Evolutionary conservation across 2,113 vertebrate genomes (phyloP).

Genomic region (Oriolus oriolus): DNA sequence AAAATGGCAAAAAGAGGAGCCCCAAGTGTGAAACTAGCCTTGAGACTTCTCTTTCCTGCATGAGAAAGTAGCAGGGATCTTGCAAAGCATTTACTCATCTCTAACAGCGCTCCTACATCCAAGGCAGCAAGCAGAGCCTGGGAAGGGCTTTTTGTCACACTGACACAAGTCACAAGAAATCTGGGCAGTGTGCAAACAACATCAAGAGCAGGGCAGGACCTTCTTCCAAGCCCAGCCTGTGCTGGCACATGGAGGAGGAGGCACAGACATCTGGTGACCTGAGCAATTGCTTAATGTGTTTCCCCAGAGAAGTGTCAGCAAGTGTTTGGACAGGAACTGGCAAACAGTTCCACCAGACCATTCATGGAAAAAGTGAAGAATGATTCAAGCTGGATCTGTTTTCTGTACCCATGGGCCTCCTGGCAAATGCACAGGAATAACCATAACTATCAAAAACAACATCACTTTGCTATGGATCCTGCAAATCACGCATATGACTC

Average conservation of each 20-base stretch:
- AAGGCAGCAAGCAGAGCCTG: not conserved
- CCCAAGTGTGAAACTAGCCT: not conserved
- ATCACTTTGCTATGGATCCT: not conserved
- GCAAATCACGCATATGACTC: not conserved
- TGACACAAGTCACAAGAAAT: not conserved
- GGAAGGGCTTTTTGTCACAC: not conserved
- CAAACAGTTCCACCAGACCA: not conserved
- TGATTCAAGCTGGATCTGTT: not conserved
- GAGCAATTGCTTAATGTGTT: not conserved
- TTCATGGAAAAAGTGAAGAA: not conserved
- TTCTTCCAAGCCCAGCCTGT: not conserved
- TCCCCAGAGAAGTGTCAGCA: not conserved
- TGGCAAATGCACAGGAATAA: not conserved
- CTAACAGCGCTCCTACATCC: not conserved
- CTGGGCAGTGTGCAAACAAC: not conserved
- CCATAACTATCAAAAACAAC: not conserved
- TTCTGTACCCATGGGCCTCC: rapidly evolving
- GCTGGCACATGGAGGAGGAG: not conserved
- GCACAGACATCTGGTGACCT: not conserved
- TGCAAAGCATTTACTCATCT: not conserved
- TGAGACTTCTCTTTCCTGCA: not conserved
- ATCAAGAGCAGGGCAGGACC: not conserved
- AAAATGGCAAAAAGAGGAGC: not conserved
- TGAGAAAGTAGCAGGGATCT: not conserved
- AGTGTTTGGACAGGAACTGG: not conserved